Evolutionary conservation across 1,140 invertebrate genomes (phyloP), one percentile per base, ranked within the genome.

Genomic region (Heliothis virescens): DNA sequence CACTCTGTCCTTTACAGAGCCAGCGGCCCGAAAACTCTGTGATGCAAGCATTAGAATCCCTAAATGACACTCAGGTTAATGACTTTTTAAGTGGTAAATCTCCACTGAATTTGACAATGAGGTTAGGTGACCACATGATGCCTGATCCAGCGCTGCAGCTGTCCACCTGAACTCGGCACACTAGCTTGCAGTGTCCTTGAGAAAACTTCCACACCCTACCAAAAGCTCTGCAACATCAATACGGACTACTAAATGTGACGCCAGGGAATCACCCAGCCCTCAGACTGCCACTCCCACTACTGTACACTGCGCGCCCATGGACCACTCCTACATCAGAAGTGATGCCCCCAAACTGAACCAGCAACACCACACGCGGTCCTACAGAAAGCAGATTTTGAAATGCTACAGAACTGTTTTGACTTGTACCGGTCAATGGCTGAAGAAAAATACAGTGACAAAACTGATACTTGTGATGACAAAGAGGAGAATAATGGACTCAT

Each of bases 81-180:
- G 98, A 99, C 93, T 99, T 99, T 91, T 95, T 99, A 12, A 98
- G 98, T 89, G 98, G 98, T 55, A 98, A 98, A 93, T 98, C 98
- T 34, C 98, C 98, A 15, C 94, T 99, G 29, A 99, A 99, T 93
- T 95, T 99, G 65, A 99, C 98, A 55, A 99, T 99, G 98, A 96
- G 98, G 79, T 95, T 99, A 13, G 98, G 98, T 26, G 98, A 99
- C 91, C 98, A 99, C 95, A 98, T 99, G 97, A 99, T 99, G 98
- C n/a, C 96, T 99, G 75, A 99, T 99, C 77, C 98, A 99, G n/a
- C n/a, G 92, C 95, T 99, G 53, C 98, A 99, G 91, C 94, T 99
- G 71, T 98, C 98, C 60, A 98, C 13, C 96, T 98, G 3, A 95
- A 95, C 87, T 94, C 95, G 15, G 81, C 87, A 88, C 9, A 83